Evolutionary conservation across 2,113 vertebrate genomes (phyloP).

Genomic region (Burhinus bistriatus): DNA sequence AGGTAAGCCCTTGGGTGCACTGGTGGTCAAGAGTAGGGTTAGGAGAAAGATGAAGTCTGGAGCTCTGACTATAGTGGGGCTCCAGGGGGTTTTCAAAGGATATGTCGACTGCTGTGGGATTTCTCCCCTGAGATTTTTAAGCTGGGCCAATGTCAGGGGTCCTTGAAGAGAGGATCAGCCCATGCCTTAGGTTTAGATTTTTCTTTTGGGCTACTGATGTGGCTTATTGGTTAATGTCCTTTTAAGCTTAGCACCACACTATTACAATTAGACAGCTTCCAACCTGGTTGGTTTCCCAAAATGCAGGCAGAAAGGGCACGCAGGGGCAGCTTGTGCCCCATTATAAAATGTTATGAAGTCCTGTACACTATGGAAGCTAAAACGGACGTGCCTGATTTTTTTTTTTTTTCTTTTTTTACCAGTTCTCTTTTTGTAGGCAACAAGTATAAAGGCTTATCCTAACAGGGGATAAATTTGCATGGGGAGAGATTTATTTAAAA

Average conservation of each 20-base stretch:
- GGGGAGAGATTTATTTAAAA: background rate
- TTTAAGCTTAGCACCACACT: background rate
- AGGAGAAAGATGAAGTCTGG: background rate
- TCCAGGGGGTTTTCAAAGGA: background rate
- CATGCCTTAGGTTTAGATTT: background rate
- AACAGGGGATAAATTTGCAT: background rate
- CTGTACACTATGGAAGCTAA: background rate
- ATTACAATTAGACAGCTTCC: background rate
- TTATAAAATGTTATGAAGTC: background rate
- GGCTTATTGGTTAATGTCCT: background rate
- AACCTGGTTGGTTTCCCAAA: background rate
- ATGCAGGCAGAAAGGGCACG: background rate
- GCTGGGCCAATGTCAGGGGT: accelerated
- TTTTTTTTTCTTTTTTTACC: background rate
- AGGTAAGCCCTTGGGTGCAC: background rate
- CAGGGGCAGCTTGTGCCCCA: background rate
- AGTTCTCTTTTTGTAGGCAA: background rate
- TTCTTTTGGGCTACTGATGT: background rate
- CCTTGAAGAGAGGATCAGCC: background rate
- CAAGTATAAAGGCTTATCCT: background rate
- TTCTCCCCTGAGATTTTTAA: background rate
- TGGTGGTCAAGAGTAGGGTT: background rate
- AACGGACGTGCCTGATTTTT: background rate
- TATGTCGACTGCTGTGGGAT: background rate
- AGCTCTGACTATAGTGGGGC: background rate